phyloP scores from a whole-genome alignment of 2,797 vertebrate species.

The Sebastolobus alascanus region DNA sequence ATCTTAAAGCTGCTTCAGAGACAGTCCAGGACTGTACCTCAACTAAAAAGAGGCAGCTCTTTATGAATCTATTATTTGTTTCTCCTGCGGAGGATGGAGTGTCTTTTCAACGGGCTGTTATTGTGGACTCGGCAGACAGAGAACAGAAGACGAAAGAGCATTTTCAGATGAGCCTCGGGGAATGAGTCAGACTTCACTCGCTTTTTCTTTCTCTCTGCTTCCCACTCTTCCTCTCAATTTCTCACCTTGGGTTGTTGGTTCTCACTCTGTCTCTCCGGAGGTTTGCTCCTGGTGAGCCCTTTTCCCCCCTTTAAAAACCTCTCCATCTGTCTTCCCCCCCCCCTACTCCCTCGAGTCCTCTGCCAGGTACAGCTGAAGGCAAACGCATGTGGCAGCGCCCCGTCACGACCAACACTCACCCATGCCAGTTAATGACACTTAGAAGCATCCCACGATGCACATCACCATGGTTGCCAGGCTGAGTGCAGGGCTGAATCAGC shows the following conservation, averaged over 20 bases:
- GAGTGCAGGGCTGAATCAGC: conserved; percentile 66
- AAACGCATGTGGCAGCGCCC: conserved; percentile 36
- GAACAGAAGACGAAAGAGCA: conserved; percentile 55
- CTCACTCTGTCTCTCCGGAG: conserved; percentile 38
- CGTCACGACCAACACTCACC: conserved; percentile 43
- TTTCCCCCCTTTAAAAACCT: conserved; percentile 33
- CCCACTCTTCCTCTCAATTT: conserved; percentile 44
- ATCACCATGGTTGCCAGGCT: conserved; percentile 43
- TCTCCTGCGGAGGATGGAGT: conserved; percentile 10
- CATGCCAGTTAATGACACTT: conserved; percentile 64
- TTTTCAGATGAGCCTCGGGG: conserved; percentile 61
- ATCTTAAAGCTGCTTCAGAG: conserved; percentile 38
- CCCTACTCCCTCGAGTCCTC: no score
- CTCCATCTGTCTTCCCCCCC: neutral
- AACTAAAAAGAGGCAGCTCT: conserved; percentile 13
- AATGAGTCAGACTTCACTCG: conserved; percentile 59
- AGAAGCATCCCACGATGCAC: conserved; percentile 43
- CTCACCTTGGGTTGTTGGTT: conserved; percentile 49
- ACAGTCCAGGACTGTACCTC: conserved; percentile 6
- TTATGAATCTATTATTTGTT: conserved; percentile 49
- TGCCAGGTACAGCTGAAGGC: neutral
- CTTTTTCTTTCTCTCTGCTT: conserved; percentile 43
- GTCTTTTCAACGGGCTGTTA: conserved; percentile 2
- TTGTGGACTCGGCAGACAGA: conserved; percentile 53
- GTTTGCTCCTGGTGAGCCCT: conserved; percentile 36